These are phyloP conservation scores for Leucopsar rothschildi DNA, from an alignment of 2,113 vertebrate genomes.

Conservation along the genomic window DNA sequence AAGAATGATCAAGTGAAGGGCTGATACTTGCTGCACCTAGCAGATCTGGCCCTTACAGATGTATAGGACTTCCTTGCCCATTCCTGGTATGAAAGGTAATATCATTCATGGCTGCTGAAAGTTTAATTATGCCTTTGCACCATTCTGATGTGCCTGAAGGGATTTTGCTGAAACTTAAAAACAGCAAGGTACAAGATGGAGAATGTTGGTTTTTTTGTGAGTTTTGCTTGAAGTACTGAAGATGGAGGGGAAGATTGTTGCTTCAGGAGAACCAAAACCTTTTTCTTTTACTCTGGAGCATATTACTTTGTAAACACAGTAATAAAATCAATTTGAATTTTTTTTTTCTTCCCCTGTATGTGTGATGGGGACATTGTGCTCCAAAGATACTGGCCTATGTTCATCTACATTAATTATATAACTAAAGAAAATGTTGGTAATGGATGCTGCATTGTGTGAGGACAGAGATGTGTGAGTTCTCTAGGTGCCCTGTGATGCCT, in stretches of 20 bases:
- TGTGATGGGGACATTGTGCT: not conserved
- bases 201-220: not conserved
- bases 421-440: not conserved
- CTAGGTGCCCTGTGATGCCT: not conserved
- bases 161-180: conserved; percentile 9
- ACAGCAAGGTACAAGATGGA: not conserved
- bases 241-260: not conserved
- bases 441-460: not conserved
- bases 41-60: not conserved
- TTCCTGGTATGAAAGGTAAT: not conserved
- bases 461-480: not conserved
- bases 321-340: not conserved
- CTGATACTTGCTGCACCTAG: not conserved
- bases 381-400: not conserved
- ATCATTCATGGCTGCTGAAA: not conserved
- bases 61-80: not conserved
- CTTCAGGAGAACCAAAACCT: not conserved
- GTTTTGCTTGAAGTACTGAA: not conserved
- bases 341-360: not conserved
- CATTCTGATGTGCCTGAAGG: not conserved
- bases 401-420: not conserved
- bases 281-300: not conserved
- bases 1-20: not conserved
- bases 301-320: not conserved
- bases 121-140: conserved; percentile 11